Percentiles rank a stretch among this genome's conserved stretches.
These are phyloP conservation scores for Hedya salicella DNA, from an alignment of 2,888 invertebrate genomes.

Conservation along the genomic window DNA sequence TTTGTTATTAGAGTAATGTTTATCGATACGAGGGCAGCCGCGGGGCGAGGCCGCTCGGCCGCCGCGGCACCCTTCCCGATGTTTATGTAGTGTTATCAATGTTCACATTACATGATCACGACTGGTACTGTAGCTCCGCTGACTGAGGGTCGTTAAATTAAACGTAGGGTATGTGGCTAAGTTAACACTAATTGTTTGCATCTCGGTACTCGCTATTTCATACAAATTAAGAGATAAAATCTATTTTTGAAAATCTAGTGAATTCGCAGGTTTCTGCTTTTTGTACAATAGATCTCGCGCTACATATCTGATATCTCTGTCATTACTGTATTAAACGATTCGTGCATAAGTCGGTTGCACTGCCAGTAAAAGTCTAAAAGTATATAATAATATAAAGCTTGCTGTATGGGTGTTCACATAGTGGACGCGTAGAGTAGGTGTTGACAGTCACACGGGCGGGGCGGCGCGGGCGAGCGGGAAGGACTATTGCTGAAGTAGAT, in stretches of 20 bases:
- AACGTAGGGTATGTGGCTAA: conserved; percentile 55
- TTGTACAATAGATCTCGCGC: conserved; percentile 67
- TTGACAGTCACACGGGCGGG: conserved; percentile 15
- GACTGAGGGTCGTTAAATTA: conserved; percentile 46
- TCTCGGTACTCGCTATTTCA: conserved; percentile 40
- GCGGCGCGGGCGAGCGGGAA: background rate
- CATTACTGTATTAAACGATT: conserved; percentile 56
- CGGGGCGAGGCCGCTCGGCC: conserved; percentile 2
- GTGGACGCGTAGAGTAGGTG: conserved; percentile 65
- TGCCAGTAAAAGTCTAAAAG: conserved; percentile 73
- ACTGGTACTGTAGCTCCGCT: conserved; percentile 58
- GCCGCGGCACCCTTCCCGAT: conserved; percentile 47
- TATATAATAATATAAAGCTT: conserved; percentile 64
- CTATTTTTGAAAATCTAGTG: conserved; percentile 48
- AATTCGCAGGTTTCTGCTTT: conserved; percentile 59
- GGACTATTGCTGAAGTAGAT: conserved; percentile 29
- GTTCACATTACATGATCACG: conserved; percentile 56
- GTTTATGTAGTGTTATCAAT: conserved; percentile 51
- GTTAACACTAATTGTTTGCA: conserved; percentile 44
- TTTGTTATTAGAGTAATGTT: conserved; percentile 77
- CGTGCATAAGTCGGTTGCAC: conserved; percentile 74
- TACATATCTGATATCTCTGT: conserved; percentile 71
- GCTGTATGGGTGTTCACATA: conserved; percentile 69
- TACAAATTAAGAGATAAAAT: conserved; percentile 42
- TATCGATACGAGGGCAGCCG: conserved; percentile 66